Conservation (phyloP, 2,113 vertebrate genomes). For the Etheostoma spectabile region DNA sequence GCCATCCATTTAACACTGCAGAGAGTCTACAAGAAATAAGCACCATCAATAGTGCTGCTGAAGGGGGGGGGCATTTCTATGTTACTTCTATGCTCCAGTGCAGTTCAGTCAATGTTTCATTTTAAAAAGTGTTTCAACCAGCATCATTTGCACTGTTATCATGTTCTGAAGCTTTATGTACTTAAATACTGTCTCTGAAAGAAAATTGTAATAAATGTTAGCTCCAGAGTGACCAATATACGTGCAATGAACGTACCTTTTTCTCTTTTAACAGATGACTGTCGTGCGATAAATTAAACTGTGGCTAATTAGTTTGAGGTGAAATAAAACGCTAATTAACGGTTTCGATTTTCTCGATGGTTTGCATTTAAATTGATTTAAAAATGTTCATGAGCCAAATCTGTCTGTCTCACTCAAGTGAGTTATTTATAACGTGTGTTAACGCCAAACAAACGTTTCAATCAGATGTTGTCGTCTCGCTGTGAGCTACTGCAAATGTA, state of each 20-base stretch:
- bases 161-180: background rate
- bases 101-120: slow-evolving; percentile 33
- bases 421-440: slow-evolving; percentile 35
- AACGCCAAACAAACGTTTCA: slow-evolving; percentile 39
- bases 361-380: slow-evolving; percentile 15
- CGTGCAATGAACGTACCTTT: background rate
- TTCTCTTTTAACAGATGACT: background rate
- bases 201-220: background rate
- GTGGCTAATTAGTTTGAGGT: background rate
- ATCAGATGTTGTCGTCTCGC: slow-evolving; percentile 40
- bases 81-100: slow-evolving; percentile 51
- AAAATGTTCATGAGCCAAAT: background rate
- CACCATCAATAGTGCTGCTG: slow-evolving; percentile 26
- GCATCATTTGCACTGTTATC: background rate
- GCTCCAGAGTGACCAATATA: too few species aligned
- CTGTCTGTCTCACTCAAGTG: background rate
- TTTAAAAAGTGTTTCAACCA: slow-evolving; percentile 20
- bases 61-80: slow-evolving; percentile 25
- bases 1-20: slow-evolving; percentile 49
- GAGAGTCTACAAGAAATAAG: slow-evolving; percentile 34
- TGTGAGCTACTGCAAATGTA: slow-evolving; percentile 24
- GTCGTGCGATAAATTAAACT: background rate
- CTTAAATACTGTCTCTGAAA: background rate
- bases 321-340: slow-evolving; percentile 6
- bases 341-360: background rate